Conservation (phyloP, 2,797 vertebrate genomes). For the Scleropages formosus region DNA sequence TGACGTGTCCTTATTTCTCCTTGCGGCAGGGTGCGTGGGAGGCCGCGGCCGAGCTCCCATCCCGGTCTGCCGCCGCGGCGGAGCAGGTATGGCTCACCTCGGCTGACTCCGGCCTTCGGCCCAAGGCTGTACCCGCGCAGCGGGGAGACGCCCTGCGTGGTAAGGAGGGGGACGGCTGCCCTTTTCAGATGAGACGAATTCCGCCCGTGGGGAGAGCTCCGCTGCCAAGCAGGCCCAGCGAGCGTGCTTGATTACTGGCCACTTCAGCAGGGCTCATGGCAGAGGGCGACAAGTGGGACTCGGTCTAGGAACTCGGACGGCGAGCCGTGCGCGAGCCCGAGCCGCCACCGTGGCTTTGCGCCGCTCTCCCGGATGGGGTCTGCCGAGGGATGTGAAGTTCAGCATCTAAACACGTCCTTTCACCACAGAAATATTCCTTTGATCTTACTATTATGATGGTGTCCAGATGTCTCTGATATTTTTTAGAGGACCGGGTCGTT, state of each 20-base stretch:
- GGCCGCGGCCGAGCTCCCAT: neutral
- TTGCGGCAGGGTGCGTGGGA: conserved; percentile 24
- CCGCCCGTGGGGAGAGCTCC: neutral
- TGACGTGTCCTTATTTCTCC: conserved; percentile 42
- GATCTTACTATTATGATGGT: neutral
- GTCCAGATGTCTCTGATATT: neutral
- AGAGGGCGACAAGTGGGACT: neutral
- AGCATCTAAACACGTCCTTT: too few species aligned
- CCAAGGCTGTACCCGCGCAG: conserved; percentile 55
- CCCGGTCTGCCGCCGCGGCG: conserved; percentile 44
- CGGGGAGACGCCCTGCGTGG: conserved; percentile 53
- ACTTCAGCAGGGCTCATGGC: neutral
- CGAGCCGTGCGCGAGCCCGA: neutral
- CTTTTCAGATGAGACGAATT: conserved; percentile 55
- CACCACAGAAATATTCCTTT: neutral
- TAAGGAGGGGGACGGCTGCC: conserved; percentile 61
- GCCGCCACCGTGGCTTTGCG: neutral
- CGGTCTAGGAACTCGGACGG: neutral
- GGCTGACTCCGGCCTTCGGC: conserved; percentile 55
- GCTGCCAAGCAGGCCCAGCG: neutral
- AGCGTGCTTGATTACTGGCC: neutral
- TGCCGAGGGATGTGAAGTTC: too few species aligned
- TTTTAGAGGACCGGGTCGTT: neutral
- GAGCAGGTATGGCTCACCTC: conserved; percentile 57
- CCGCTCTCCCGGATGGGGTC: too few species aligned